Base-by-base conservation (phyloP, 2,797 vertebrate species). In the Characodon lateralis region DNA sequence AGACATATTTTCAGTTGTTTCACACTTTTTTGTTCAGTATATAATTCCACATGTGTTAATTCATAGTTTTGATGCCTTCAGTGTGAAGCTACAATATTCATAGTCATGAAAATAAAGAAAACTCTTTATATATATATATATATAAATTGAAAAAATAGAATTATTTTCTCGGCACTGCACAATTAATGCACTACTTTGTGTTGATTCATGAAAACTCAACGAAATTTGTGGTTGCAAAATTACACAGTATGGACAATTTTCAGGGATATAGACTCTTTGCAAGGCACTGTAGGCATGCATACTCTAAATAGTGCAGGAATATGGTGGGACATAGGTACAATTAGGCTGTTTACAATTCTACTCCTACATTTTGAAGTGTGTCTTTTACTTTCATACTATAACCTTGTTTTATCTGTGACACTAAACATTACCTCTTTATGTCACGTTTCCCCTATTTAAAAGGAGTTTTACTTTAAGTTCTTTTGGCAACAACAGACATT, bases 401-500 rank as follows among this genome's bases (percentile, higher is more conserved):
- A 39, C 78, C 50, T 51, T 71, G 41, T 70, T 70, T 63, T 39
- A 66, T 41, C 31, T 12, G 0, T 12, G 8, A 41, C 31, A 41
- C 18, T 66, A 24, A 41, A 66, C 63, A n/a, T 20, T 43, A 16
- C 61, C 26, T 66, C 72, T 77, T 78, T 71, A 55, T 73, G 80
- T 51, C 31, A 78, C 70, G 41, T 80, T 68, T 76, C 61, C 46
- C 66, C n/a, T 39, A 74, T 76, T 73, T 73, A 7, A 7, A 46
- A 78, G 51, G 22, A 71, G 39, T 59, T 31, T 51, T 35, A 35
- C 6, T 73, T 80, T 72, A 76, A 39, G 84, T 83, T 80, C 84
- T 70, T 88, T 66, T 70, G 78, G 48, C 74, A 77, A 14, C 58
- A 73, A 85, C 76, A 77, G 72, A 82, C 79, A 77, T 55, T 56